Conservation (phyloP, 2,113 vertebrate species). For the Columbina picui region DNA sequence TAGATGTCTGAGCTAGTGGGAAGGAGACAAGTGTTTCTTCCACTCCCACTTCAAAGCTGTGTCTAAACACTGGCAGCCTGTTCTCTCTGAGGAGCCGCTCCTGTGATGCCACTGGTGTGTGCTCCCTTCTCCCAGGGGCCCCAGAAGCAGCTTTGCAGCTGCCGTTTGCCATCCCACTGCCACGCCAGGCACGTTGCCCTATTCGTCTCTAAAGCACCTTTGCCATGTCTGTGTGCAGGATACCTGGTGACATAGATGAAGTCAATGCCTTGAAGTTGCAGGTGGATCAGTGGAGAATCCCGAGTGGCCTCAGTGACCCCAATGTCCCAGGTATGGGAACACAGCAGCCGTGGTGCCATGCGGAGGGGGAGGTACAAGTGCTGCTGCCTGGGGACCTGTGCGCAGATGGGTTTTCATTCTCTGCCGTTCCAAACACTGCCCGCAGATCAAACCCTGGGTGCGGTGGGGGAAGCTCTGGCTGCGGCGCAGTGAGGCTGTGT, state of each 20-base stretch:
- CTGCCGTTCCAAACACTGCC: background rate
- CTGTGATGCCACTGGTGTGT: background rate
- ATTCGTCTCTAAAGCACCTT: background rate
- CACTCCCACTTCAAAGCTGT: background rate
- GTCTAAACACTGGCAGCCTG: background rate
- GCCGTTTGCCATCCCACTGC: background rate
- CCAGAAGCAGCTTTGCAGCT: background rate
- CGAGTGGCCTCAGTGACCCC: slow-evolving; percentile 86
- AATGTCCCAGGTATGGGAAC: slow-evolving; percentile 83
- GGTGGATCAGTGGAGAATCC: slow-evolving; percentile 92
- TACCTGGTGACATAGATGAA: slow-evolving; percentile 92
- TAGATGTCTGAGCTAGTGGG: background rate
- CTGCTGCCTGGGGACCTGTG: background rate
- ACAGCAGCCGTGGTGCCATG: fast-evolving
- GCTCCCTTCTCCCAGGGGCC: background rate
- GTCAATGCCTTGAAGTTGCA: slow-evolving; percentile 91
- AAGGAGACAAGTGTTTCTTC: background rate
- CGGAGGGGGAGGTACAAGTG: background rate
- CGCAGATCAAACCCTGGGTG: background rate
- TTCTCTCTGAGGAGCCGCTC: background rate
- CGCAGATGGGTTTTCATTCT: background rate
- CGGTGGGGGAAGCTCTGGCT: background rate
- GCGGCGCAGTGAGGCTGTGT: background rate
- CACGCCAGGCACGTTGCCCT: background rate
- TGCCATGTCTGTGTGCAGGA: slow-evolving; percentile 70